Evolutionary conservation across 64 coral and sea anemone genomes (phyloP), one percentile per base, ranked within the genome.

Genomic region (Montipora foliosa): DNA sequence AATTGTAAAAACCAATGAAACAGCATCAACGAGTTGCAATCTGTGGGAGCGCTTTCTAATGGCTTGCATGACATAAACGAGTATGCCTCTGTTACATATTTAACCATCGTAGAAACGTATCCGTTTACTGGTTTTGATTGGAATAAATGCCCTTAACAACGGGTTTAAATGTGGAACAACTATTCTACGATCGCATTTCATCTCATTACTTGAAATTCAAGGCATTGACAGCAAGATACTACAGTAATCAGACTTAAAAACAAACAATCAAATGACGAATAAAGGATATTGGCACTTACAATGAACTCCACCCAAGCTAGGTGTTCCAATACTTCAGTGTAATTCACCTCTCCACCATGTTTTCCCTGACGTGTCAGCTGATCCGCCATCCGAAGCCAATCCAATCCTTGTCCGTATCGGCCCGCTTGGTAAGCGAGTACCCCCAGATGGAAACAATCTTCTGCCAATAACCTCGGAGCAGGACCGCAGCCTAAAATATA

Each of bases 361-460:
- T 70, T 64, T 14, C 73, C 78, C 53, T 75, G 29, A 55, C 68
- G 73, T 21, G 77, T 74, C 12, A 96, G 51, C 8, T 80, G 29
- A 11, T 94, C 70, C 9, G 91, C 95, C 83, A 89, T 86, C 1
- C 78, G 77, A 15, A 99, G 66, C 97, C 97, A 99, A 0, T 91
- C 92, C 57, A 75, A 74, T 6, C 94, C 91, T 49, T 59, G 47
- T 75, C 77, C 79, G 48, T 94, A 99, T 16, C 94, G 89, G 0
- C 81, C 79, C n/a, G 74, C 67, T 29, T 89, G 29, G 49, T 92
- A 86, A 13, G 97, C 97, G 9, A 94, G 57, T 15, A 79, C 61
- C 9, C 97, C 94, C 6, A 99, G 53, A 21, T 99, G 94, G 79
- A 96, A 94, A 62, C 92, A 94, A 20, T 99, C 94, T 19, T 96